Evolutionary conservation across 2,888 invertebrate genomes (phyloP).

Genomic region (Patella pellucida): DNA sequence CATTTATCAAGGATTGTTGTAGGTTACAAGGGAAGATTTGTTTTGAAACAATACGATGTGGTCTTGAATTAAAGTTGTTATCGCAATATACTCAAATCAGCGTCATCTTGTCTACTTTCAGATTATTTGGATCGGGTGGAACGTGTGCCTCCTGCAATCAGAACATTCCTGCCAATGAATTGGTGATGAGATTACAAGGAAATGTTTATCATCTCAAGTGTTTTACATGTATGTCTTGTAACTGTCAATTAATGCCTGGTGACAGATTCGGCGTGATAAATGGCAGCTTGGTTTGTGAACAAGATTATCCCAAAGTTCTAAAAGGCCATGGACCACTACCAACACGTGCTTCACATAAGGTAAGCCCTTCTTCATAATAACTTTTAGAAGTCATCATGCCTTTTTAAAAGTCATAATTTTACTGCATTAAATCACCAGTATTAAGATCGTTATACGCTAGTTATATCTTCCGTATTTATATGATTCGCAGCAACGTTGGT

Average conservation of each 20-base stretch:
- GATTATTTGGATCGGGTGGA: conserved; percentile 91
- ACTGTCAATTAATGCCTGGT: conserved; percentile 88
- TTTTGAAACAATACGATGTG: too few species aligned
- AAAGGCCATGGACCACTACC: conserved; percentile 56
- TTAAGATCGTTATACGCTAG: too few species aligned
- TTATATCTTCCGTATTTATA: too few species aligned
- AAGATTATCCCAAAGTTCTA: conserved; percentile 94
- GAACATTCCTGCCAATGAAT: conserved; percentile 92
- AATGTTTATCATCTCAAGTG: conserved; percentile 93
- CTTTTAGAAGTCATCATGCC: too few species aligned
- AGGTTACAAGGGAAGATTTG: too few species aligned
- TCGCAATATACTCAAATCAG: too few species aligned
- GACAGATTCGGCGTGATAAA: conserved; percentile 94
- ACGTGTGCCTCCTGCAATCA: conserved; percentile 93
- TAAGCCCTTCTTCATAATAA: conserved; percentile 18
- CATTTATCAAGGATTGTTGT: too few species aligned
- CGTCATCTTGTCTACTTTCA: conserved; percentile 70
- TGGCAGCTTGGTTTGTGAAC: conserved; percentile 92
- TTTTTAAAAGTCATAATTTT: too few species aligned
- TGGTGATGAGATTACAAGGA: conserved; percentile 86
- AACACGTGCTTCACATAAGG: conserved; percentile 58
- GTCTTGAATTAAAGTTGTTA: too few species aligned
- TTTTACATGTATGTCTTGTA: conserved; percentile 95
- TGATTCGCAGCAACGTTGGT: too few species aligned
- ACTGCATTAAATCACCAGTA: too few species aligned